Base-by-base conservation (phyloP, 2,113 vertebrate species). In the Serilophus lunatus region DNA sequence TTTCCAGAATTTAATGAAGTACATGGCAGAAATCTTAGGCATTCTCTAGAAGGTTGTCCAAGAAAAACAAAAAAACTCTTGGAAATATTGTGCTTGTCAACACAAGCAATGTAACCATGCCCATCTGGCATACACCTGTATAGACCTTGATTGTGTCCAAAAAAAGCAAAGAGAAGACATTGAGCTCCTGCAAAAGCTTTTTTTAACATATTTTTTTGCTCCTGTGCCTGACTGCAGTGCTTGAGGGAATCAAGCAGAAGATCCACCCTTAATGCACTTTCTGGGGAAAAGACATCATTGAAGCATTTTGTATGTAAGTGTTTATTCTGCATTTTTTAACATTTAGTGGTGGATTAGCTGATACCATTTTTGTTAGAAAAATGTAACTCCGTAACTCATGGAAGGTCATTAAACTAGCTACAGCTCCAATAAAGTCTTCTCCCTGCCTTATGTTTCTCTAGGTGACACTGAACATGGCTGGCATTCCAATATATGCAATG, bases 51-150 rank as follows among this genome's bases (percentile, higher is more conserved):
- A 93, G 72, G 28, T 2, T 78, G 68, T 94, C 95, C 96, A 97
- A 96, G 64, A 60, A 90, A 96, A 95, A 93, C 79, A 95, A 69
- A 79, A 94, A 93, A 88, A 83, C 42, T 70, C 81, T 78, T 83
- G 88, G 90, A 95, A 94, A 78, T 86, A 66, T 14, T 92, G 68
- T 51, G 25, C 68, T 94, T 95, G 88, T 94, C 94, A 96, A 90
- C 94, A 92, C 82, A 74, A 59, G 85, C 11, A 56, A 23, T 86
- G 88, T 83, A 70, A 69, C 91, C 68, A 20, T 96, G 82, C 82
- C 96, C 94, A 94, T 94, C 90, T 97, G 96, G 96, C 94, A 94
- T 81, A 96, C 95, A 97, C 96, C 96, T 96, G 96, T 90, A 81
- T 63, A 93, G 95, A 88, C 51, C 86, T n/a, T 88, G 38, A 1